Evolutionary conservation across 1,140 invertebrate species (phyloP).

Genomic region (Apis cerana): DNA sequence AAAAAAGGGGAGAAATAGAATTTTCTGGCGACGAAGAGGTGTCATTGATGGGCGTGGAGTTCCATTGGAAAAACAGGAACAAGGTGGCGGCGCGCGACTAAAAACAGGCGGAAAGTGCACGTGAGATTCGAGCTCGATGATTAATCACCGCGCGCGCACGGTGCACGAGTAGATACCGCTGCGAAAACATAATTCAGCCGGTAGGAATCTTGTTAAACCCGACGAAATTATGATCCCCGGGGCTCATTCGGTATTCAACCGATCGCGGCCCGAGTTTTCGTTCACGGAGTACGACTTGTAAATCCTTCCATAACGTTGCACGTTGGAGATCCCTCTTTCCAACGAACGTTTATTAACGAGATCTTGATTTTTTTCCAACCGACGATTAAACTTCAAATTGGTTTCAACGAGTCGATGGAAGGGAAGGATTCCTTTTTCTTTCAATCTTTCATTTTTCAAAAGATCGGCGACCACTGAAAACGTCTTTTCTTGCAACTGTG

Average conservation of each 20-base stretch:
- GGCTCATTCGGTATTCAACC: conserved; percentile 47
- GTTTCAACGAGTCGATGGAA: too few relatives aligned
- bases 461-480: too few relatives aligned
- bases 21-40: background rate
- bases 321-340: background rate
- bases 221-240: conserved; percentile 50
- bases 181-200: conserved; percentile 54
- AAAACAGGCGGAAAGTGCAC: conserved; percentile 31
- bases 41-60: conserved; percentile 5
- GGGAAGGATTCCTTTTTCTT: background rate
- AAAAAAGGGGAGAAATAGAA: background rate
- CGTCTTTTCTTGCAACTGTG: too few relatives aligned
- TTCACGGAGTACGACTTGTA: conserved; percentile 26
- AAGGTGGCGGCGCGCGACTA: conserved; percentile 4
- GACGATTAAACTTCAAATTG: background rate
- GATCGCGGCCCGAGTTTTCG: conserved; percentile 29
- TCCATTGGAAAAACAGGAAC: conserved; percentile 30
- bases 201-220: conserved; percentile 56
- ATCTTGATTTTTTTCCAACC: background rate
- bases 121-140: conserved; percentile 50
- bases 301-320: conserved; percentile 21
- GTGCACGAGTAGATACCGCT: conserved; percentile 41
- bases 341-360: conserved; percentile 1
- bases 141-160: conserved; percentile 38
- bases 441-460: too few relatives aligned